Conservation (phyloP, 2,797 vertebrate species). For the Mormyrops attenuatus region DNA sequence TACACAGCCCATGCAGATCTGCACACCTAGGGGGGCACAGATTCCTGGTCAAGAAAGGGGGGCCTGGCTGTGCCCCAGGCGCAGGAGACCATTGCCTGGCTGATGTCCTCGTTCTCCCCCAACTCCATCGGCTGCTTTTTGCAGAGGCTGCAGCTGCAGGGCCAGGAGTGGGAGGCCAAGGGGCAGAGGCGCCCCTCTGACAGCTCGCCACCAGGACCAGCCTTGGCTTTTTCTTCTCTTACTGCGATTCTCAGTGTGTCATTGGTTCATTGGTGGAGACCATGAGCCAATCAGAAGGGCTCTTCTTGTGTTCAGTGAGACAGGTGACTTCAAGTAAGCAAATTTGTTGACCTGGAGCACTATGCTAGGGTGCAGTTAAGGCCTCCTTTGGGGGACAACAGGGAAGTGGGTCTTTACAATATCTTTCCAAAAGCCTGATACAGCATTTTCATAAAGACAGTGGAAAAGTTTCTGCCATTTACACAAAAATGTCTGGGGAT, state of each 20-base stretch:
- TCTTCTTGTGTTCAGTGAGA: background rate
- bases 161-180: too few species aligned
- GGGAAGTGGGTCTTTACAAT: background rate
- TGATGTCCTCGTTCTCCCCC: background rate
- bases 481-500: background rate
- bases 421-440: background rate
- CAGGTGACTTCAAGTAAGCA: background rate
- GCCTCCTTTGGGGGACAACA: background rate
- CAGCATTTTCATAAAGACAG: background rate
- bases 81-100: background rate
- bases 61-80: background rate
- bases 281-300: too few species aligned
- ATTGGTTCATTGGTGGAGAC: background rate
- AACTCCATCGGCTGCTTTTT: too few species aligned
- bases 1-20: too few species aligned
- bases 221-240: background rate
- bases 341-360: too few species aligned
- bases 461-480: background rate
- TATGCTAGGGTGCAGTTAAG: background rate
- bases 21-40: too few species aligned
- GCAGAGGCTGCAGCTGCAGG: too few species aligned
- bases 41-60: background rate
- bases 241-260: background rate
- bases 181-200: too few species aligned
- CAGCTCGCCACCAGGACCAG: too few species aligned